Evolutionary conservation across 2,888 invertebrate genomes (phyloP).

Genomic region (Ochropleura plecta): DNA sequence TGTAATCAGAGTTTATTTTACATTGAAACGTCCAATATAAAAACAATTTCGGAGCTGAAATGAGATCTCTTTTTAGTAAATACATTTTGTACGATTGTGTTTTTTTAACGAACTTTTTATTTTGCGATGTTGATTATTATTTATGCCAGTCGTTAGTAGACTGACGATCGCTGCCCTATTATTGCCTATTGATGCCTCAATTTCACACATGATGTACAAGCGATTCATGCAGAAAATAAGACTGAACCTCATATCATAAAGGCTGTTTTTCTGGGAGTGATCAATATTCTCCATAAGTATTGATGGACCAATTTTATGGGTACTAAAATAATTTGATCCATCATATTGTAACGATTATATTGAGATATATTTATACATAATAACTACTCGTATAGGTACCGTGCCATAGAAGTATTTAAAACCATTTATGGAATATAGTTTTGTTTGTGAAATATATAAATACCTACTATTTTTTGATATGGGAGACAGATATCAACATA

Average conservation of each 20-base stretch:
- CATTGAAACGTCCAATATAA: slow-evolving; percentile 28
- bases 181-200: slow-evolving; percentile 8
- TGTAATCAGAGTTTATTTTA: slow-evolving; percentile 51
- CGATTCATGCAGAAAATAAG: slow-evolving; percentile 16
- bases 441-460: background rate
- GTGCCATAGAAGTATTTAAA: background rate
- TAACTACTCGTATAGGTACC: background rate
- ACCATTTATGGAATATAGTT: background rate
- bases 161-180: background rate
- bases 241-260: slow-evolving; percentile 15
- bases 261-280: background rate
- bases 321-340: background rate
- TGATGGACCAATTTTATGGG: background rate
- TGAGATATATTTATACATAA: too few relatives aligned
- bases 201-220: slow-evolving; percentile 32
- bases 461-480: background rate
- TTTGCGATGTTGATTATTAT: slow-evolving; percentile 35
- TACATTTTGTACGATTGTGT: slow-evolving; percentile 14
- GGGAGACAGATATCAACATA: too few relatives aligned
- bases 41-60: slow-evolving; percentile 45
- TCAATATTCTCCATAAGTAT: background rate
- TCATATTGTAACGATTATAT: background rate
- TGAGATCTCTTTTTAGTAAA: slow-evolving; percentile 30
- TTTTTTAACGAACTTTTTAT: slow-evolving; percentile 1
- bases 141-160: background rate